These are phyloP conservation scores for Cyclina sinensis DNA, from an alignment of 1,140 invertebrate species.

Conservation along the genomic window DNA sequence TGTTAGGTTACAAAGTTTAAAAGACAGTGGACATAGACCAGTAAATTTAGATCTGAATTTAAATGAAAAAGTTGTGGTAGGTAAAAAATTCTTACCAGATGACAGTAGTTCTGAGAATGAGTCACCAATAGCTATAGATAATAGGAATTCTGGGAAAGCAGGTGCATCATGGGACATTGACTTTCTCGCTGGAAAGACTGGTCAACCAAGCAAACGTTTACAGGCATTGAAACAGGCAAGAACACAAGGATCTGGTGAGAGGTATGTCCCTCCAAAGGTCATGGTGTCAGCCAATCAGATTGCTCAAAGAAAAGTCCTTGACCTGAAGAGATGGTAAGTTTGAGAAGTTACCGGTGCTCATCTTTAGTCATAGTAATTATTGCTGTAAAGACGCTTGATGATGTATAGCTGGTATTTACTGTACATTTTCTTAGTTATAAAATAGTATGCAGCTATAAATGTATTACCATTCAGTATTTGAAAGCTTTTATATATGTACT, in stretches of 20 bases:
- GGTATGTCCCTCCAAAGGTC: slow-evolving; percentile 74
- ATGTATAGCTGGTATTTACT: not conserved
- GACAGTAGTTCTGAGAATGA: slow-evolving; percentile 7
- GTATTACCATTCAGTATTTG: not conserved
- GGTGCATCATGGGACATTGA: slow-evolving; percentile 76
- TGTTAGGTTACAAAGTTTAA: not conserved
- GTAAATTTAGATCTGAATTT: slow-evolving; percentile 25
- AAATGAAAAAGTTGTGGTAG: slow-evolving; percentile 11
- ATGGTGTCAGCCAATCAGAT: slow-evolving; percentile 73
- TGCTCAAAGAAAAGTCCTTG: slow-evolving; percentile 79
- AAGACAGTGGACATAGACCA: not conserved
- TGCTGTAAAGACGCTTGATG: not conserved
- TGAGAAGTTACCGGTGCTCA: too few species aligned
- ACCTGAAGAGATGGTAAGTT: slow-evolving; percentile 80
- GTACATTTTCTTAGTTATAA: too few species aligned
- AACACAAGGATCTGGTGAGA: not conserved
- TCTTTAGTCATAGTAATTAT: too few species aligned
- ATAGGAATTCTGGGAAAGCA: not conserved
- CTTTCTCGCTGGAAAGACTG: slow-evolving; percentile 34
- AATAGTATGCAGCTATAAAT: not conserved
- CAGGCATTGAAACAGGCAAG: slow-evolving; percentile 47
- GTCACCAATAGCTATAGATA: not conserved
- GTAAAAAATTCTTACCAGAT: not conserved
- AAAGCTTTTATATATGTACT: too few species aligned
- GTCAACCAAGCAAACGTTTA: slow-evolving; percentile 38